Conservation (phyloP, 2,797 vertebrate genomes). For the Lepus oiostolus region DNA sequence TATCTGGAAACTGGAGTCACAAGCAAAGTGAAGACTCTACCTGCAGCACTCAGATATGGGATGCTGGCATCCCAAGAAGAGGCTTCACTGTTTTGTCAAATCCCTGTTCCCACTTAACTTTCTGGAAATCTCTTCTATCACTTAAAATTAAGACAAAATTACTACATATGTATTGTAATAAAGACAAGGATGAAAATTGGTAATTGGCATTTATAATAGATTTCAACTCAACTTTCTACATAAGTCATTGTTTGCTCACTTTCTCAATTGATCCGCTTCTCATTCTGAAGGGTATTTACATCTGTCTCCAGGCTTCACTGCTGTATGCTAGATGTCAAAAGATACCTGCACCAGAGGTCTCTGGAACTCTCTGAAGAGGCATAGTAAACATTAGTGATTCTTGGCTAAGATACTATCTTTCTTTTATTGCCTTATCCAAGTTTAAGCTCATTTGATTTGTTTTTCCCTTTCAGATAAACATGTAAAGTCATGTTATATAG, state of each 20-base stretch:
- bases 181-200: not conserved
- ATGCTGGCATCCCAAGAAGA: too few species aligned
- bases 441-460: not conserved
- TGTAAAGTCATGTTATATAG: not conserved
- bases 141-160: constrained; percentile 35
- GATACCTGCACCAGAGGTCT: not conserved
- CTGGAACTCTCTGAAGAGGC: not conserved
- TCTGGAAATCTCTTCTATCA: not conserved
- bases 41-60: too few species aligned
- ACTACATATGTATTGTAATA: not conserved
- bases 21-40: too few species aligned
- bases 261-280: not conserved
- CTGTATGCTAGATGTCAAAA: not conserved
- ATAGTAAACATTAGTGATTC: not conserved
- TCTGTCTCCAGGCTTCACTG: not conserved
- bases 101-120: too few species aligned
- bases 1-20: too few species aligned
- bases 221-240: not conserved
- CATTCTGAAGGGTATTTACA: not conserved
- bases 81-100: too few species aligned
- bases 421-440: not conserved
- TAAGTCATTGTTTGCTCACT: not conserved
- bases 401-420: not conserved
- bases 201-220: not conserved
- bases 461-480: constrained; percentile 13